Evolutionary conservation across 2,888 invertebrate genomes (phyloP), one percentile per base, ranked within the genome.

Genomic region (Sylvicola cinctus): DNA sequence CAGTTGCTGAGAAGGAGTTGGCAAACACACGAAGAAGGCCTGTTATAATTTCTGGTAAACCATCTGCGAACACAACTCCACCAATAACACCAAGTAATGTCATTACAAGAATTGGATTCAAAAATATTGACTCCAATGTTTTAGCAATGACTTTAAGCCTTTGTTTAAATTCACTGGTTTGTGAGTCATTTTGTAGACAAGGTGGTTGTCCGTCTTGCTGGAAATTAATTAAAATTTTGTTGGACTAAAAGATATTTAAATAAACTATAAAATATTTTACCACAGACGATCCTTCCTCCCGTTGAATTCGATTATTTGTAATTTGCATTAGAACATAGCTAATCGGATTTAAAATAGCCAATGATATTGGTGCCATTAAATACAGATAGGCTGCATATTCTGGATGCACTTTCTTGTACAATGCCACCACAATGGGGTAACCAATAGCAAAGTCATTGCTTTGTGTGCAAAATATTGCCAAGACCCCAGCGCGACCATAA

Each of bases 381-480:
- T 93, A 95, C 31, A 95, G 61, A 54, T 91, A 95, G 2, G 77
- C 68, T 1, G 84, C 72, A 61, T 84, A 93, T 47, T 91, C 85
- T 0, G 88, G 85, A 62, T 93, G 90, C 4, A 72, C 70, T 38
- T 73, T 68, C 42, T 70, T 64, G 54, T 93, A 95, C 14, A 95
- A 63, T 15, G 91, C 88, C 47, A 69, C 68, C 35, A 91, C 85
- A 45, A 93, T 88, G 5, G 95, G 93, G 60, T 79, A 90, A 40
- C 93, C 93, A 45, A 95, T 71, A 14, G 95, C 93, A 62, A 95
- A 93, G 58, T 95, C 95, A 65, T 95, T 95, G 52, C 90, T 91
- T 54, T 93, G 93, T 1, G 93, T 93, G 45, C 84, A 80, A 55
- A 93, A 93, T 48, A 95, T 91, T 13, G 84, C 85, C 65, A 84